These are phyloP conservation scores for Cyclargus thomasi DNA, from an alignment of 1,140 invertebrate species.

Conservation along the genomic window DNA sequence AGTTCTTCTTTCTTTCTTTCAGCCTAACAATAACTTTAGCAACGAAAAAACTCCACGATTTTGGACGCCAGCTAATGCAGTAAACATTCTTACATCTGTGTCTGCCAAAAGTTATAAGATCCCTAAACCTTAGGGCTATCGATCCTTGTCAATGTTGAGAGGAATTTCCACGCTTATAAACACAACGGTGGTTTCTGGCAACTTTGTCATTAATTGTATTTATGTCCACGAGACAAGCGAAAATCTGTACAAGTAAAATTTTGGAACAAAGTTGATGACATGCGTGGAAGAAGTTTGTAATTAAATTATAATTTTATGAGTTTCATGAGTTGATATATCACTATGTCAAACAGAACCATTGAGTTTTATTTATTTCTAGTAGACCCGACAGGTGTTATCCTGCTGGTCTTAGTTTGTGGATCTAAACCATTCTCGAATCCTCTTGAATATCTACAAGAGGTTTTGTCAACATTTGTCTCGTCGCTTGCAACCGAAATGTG, in stretches of 20 bases:
- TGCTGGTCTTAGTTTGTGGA: too few species aligned
- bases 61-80: neutral
- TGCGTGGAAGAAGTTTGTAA: neutral
- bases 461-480: too few species aligned
- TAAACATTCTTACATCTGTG: neutral
- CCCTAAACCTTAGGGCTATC: neutral
- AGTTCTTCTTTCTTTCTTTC: too few species aligned
- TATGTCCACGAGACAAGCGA: neutral
- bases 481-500: neutral
- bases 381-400: too few species aligned
- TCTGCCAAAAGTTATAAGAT: neutral
- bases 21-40: too few species aligned
- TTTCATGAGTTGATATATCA: too few species aligned
- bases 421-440: too few species aligned
- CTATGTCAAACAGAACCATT: too few species aligned
- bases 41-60: too few species aligned
- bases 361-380: too few species aligned
- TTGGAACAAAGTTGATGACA: neutral
- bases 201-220: neutral
- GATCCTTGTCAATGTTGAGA: conserved; percentile 10
- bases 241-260: neutral
- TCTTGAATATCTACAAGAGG: too few species aligned
- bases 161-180: conserved; percentile 20
- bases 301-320: too few species aligned
- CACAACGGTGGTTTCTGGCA: conserved; percentile 10